These are phyloP conservation scores for Trematomus loennbergii DNA, from an alignment of 2,113 vertebrate species.

Conservation along the genomic window DNA sequence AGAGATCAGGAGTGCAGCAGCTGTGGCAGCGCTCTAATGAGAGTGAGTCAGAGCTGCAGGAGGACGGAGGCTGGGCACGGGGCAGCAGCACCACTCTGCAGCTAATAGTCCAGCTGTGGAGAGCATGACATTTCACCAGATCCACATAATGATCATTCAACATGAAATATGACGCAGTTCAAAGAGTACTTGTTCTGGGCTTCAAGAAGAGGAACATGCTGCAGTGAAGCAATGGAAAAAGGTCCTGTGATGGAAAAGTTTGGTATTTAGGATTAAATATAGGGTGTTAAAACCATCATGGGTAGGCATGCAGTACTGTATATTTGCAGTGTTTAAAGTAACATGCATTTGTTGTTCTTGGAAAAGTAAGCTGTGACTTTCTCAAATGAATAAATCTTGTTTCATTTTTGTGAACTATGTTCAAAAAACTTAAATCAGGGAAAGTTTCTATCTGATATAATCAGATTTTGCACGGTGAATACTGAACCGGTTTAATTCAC, in stretches of 20 bases:
- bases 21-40: conserved; percentile 49
- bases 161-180: neutral
- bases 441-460: neutral
- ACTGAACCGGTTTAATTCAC: neutral
- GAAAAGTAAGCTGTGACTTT: neutral
- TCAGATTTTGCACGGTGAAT: conserved; percentile 1
- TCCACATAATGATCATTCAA: conserved; percentile 15
- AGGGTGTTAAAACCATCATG: neutral
- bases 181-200: conserved; percentile 1
- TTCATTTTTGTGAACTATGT: neutral
- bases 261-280: neutral
- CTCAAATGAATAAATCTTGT: conserved; percentile 5
- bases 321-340: neutral
- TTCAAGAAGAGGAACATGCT: neutral
- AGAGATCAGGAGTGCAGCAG: conserved; percentile 40
- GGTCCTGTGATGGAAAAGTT: neutral
- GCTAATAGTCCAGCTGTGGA: conserved; percentile 31
- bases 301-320: neutral
- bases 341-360: neutral
- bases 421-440: neutral
- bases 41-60: conserved; percentile 47
- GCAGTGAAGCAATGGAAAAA: neutral
- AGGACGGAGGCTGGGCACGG: neutral
- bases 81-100: conserved; percentile 5
- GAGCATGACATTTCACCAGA: conserved; percentile 16